These are phyloP conservation scores for Ploceus nigricollis DNA, from an alignment of 2,113 vertebrate species.

Conservation along the genomic window DNA sequence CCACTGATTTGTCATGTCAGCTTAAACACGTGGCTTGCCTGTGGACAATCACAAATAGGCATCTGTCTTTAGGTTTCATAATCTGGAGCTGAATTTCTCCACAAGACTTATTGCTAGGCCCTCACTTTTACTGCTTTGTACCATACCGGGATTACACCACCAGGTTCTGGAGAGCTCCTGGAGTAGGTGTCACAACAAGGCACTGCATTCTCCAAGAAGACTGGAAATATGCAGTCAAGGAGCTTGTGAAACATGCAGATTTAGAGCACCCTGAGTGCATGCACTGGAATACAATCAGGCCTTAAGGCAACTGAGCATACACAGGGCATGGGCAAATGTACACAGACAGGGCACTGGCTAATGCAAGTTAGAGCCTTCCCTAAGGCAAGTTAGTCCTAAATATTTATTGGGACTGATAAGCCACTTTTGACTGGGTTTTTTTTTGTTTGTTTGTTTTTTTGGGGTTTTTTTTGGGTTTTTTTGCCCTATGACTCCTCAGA, in stretches of 20 bases:
- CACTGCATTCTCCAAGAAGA: neutral
- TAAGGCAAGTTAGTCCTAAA: neutral
- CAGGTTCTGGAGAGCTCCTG: neutral
- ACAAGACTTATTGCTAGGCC: neutral
- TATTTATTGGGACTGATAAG: neutral
- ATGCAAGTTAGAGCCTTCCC: neutral
- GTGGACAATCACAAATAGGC: neutral
- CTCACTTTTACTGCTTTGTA: neutral
- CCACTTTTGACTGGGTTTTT: neutral
- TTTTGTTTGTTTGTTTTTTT: neutral
- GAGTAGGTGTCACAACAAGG: neutral
- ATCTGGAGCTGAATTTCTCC: neutral
- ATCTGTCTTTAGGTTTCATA: neutral
- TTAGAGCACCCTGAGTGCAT: neutral
- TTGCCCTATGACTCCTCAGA: neutral
- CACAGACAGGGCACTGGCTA: neutral
- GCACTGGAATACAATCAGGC: neutral
- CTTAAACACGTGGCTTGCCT: neutral
- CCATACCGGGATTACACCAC: neutral
- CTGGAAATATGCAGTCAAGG: neutral
- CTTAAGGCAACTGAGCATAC: neutral
- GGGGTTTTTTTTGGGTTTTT: neutral
- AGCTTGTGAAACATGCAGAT: neutral
- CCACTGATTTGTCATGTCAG: neutral
- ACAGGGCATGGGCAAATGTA: neutral